phyloP scores from a whole-genome alignment of 2,888 invertebrate species.

The Euphydryas editha region DNA sequence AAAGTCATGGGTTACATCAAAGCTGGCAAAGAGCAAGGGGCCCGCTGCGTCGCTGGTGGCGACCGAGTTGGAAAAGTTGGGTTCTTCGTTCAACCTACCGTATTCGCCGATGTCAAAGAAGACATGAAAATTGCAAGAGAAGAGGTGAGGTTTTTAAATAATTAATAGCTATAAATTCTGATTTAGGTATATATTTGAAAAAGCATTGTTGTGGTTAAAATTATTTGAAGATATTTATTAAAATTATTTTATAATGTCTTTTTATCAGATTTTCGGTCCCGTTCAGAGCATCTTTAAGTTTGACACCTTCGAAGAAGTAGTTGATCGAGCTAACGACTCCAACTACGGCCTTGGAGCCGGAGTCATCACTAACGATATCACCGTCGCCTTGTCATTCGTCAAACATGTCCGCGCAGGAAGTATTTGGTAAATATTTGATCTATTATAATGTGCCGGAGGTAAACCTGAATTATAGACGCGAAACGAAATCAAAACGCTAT shows the following conservation, averaged over 20 bases:
- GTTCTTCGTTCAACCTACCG: slow-evolving; percentile 91
- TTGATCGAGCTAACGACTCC: slow-evolving; percentile 92
- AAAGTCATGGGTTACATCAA: slow-evolving; percentile 90
- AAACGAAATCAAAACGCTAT: too few relatives aligned
- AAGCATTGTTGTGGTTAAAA: too few relatives aligned
- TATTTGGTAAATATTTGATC: slow-evolving; percentile 85
- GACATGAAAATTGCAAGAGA: slow-evolving; percentile 91
- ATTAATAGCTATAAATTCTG: too few relatives aligned
- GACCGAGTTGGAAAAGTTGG: slow-evolving; percentile 86
- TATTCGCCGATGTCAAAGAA: slow-evolving; percentile 90
- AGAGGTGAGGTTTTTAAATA: slow-evolving; percentile 82
- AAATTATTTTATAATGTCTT: background rate
- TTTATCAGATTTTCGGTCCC: slow-evolving; percentile 93
- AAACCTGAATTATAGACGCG: too few relatives aligned
- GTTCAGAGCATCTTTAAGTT: slow-evolving; percentile 95
- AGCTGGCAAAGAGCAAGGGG: slow-evolving; percentile 91
- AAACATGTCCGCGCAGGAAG: slow-evolving; percentile 92
- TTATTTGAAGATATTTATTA: too few relatives aligned
- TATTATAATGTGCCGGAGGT: too few relatives aligned
- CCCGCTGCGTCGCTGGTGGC: slow-evolving; percentile 91
- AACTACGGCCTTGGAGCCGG: slow-evolving; percentile 94
- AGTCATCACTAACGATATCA: slow-evolving; percentile 92
- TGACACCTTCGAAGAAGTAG: slow-evolving; percentile 90
- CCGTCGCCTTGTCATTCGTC: slow-evolving; percentile 90
- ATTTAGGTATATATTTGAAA: too few relatives aligned